A percentile compares a stretch with the other conserved stretches of the same genome.
Conservation (phyloP, 2,797 vertebrate genomes). For the Premnoplex brunnescens region DNA sequence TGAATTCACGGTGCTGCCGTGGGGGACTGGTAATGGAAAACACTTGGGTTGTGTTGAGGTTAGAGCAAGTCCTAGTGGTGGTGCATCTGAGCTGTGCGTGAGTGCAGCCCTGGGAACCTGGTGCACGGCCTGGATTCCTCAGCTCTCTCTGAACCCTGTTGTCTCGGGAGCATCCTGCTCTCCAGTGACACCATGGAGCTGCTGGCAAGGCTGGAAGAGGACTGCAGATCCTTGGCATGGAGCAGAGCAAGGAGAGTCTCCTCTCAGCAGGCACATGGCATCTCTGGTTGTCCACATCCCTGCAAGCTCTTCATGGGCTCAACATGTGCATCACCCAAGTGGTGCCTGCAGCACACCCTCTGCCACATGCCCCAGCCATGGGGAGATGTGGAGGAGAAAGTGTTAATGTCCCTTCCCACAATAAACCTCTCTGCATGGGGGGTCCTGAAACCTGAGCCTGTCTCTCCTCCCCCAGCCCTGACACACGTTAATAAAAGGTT, state of each 20-base stretch:
- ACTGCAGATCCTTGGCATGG: not conserved
- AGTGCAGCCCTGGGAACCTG: conserved; percentile 39
- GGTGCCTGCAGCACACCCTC: not conserved
- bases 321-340: not conserved
- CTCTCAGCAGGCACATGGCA: not conserved
- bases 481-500: conserved; percentile 70
- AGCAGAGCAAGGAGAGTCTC: not conserved
- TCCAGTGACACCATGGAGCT: conserved; percentile 23
- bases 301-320: conserved; percentile 1
- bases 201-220: conserved; percentile 1
- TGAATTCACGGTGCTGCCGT: conserved; percentile 41
- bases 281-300: not conserved
- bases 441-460: conserved; percentile 73
- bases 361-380: conserved; percentile 12
- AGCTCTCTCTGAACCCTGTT: conserved; percentile 17
- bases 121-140: conserved; percentile 49
- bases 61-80: conserved; percentile 38
- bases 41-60: conserved; percentile 51
- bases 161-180: conserved; percentile 59
- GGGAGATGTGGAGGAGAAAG: conserved; percentile 68
- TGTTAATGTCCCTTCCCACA: conserved; percentile 76
- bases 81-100: conserved; percentile 47
- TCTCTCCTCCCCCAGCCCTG: conserved; percentile 58
- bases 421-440: conserved; percentile 72
- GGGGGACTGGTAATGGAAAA: conserved; percentile 49